Evolutionary conservation across 2,888 invertebrate species (phyloP).

Genomic region (Serrognathus titanus): DNA sequence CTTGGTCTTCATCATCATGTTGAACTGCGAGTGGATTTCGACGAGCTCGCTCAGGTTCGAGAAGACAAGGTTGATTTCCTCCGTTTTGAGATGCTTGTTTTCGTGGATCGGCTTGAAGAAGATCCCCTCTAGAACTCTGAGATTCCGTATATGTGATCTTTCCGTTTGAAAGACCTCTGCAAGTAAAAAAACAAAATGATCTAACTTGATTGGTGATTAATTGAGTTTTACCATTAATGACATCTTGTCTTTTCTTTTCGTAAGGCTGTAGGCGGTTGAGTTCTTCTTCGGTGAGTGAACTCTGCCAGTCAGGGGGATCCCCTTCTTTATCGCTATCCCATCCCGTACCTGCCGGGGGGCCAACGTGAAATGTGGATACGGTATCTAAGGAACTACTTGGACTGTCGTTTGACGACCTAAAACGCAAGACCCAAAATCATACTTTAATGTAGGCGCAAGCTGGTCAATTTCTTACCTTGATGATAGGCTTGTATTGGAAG

Average conservation of each 20-base stretch:
- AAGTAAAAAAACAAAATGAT: slow-evolving; percentile 26
- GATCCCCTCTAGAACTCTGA: slow-evolving; percentile 79
- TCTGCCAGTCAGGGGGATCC: slow-evolving; percentile 77
- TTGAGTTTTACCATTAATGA: slow-evolving; percentile 82
- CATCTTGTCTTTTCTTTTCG: slow-evolving; percentile 88
- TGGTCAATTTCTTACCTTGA: slow-evolving; percentile 39
- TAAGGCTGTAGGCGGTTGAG: slow-evolving; percentile 70
- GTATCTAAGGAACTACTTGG: slow-evolving; percentile 66
- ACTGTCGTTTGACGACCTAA: slow-evolving; percentile 18
- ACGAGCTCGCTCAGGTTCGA: slow-evolving; percentile 81
- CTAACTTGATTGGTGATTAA: background rate
- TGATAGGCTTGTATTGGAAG: slow-evolving; percentile 63
- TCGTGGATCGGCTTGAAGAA: slow-evolving; percentile 78
- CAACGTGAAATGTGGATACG: slow-evolving; percentile 18
- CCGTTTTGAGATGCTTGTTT: slow-evolving; percentile 63
- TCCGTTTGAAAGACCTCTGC: slow-evolving; percentile 79
- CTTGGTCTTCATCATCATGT: slow-evolving; percentile 67
- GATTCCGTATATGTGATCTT: slow-evolving; percentile 81
- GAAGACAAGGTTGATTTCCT: slow-evolving; percentile 75
- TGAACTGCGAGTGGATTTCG: slow-evolving; percentile 71
- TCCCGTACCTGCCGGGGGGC: slow-evolving; percentile 34
- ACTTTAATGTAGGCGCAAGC: background rate
- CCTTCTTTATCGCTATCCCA: slow-evolving; percentile 60
- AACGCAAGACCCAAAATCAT: background rate
- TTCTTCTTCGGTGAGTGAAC: slow-evolving; percentile 70